phyloP scores from a whole-genome alignment of 2,888 invertebrate genomes.

The Plebejus melissa region DNA sequence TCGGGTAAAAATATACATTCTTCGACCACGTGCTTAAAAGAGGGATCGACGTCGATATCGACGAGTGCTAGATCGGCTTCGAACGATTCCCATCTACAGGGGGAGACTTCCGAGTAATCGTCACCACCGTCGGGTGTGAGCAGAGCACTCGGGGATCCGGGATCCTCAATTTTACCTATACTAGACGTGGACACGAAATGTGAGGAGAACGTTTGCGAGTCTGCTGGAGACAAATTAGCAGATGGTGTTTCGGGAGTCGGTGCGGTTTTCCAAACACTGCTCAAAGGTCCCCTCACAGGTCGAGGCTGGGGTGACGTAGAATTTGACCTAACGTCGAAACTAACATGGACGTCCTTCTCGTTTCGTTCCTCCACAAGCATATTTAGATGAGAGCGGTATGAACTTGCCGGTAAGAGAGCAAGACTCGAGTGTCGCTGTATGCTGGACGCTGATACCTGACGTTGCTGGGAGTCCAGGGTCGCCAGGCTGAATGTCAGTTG shows the following conservation, averaged over 20 bases:
- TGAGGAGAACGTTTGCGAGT: constrained; percentile 81
- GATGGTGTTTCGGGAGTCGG: constrained; percentile 84
- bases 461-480: constrained; percentile 79
- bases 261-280: constrained; percentile 68
- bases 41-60: constrained; percentile 80
- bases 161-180: constrained; percentile 67
- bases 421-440: constrained; percentile 71
- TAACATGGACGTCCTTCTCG: constrained; percentile 71
- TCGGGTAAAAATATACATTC: constrained; percentile 80
- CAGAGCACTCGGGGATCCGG: constrained; percentile 78
- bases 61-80: constrained; percentile 81
- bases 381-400: constrained; percentile 71
- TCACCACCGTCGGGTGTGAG: constrained; percentile 78
- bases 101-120: constrained; percentile 64
- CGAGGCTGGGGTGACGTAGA: constrained; percentile 59
- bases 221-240: constrained; percentile 80
- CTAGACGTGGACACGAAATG: constrained; percentile 79
- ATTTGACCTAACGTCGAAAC: constrained; percentile 64
- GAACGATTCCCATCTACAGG: constrained; percentile 81
- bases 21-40: constrained; percentile 81
- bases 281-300: constrained; percentile 66
- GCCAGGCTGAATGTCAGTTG: constrained; percentile 82
- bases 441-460: constrained; percentile 81
- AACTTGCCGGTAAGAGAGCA: constrained; percentile 70
- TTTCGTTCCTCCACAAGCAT: constrained; percentile 71